Evolutionary conservation across 2,888 invertebrate genomes (phyloP), one percentile per base, ranked within the genome.

Genomic region (Litoditis marina): DNA sequence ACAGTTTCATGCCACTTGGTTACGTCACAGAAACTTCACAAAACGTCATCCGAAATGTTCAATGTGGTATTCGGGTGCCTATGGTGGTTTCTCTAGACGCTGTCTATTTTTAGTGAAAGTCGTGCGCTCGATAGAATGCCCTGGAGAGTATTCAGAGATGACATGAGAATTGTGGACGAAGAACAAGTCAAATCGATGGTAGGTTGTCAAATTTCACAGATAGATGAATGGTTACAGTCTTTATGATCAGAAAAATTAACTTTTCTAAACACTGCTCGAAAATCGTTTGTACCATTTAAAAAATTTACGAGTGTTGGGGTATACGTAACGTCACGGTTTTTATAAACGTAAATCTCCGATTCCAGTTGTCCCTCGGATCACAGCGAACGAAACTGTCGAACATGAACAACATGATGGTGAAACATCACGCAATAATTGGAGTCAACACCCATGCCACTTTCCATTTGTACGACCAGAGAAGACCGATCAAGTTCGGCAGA

Each of bases 351-450:
- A 34, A 27, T 16, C 5, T 11, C 3, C 11, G 13, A 22, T 57
- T 65, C 47, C 55, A 70, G 70, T 27, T 71, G 2, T 76, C 76
- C 1, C 47, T 73, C 27, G 65, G 64, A 19, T 72, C 72, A 1
- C 61, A 53, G 4, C 36, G 66, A 4, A 75, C 73, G 1, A 75
- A 75, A 54, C 58, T 75, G 53, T 69, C 70, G 4, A 65, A 68
- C 31, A 65, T 71, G 28, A 62, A 59, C 22, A 65, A 60, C 22
- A 63, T 67, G 31, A 36, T 75, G 36, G 62, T 68, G 32, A 71
- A 71, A 52, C 70, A 76, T 57, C 80, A 80, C 55, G 80, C 78
- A 11, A 76, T 81, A 7, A 60, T 80, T 47, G 81, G 81, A 16
- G 69, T 69, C 22, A 73, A 76, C 52, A 73, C 73, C 1, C 73